These are phyloP conservation scores for Chrysochloris asiatica DNA, from an alignment of 2,113 vertebrate species.

Conservation along the genomic window DNA sequence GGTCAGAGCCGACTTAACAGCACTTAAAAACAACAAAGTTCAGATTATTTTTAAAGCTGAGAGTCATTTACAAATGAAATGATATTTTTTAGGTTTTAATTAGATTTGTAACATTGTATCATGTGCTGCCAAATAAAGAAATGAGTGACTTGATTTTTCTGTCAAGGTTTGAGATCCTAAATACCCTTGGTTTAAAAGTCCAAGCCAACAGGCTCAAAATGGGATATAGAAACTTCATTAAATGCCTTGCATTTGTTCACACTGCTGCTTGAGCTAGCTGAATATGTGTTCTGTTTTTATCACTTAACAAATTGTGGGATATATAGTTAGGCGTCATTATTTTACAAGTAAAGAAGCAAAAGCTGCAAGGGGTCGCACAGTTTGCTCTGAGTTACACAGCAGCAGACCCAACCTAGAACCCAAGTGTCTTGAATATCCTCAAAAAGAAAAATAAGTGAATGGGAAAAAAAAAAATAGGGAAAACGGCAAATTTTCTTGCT, in stretches of 20 bases:
- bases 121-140: conserved; percentile 18
- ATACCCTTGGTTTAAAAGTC: background rate
- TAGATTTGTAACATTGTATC: background rate
- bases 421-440: background rate
- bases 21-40: too few relatives aligned
- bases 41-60: background rate
- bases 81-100: background rate
- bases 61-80: background rate
- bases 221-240: background rate
- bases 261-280: background rate
- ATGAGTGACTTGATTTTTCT: background rate
- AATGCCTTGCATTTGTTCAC: background rate
- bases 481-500: too few relatives aligned
- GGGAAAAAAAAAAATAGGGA: too few relatives aligned
- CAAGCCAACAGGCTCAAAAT: background rate
- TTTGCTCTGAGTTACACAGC: background rate
- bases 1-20: too few relatives aligned
- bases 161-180: background rate
- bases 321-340: background rate
- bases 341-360: background rate
- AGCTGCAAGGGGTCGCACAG: too few relatives aligned
- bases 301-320: rapidly evolving
- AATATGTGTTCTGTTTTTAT: background rate
- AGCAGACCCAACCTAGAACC: background rate
- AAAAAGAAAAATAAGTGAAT: background rate